These are phyloP conservation scores for Ptychoptera contaminata DNA, from an alignment of 2,888 invertebrate species.

Conservation along the genomic window DNA sequence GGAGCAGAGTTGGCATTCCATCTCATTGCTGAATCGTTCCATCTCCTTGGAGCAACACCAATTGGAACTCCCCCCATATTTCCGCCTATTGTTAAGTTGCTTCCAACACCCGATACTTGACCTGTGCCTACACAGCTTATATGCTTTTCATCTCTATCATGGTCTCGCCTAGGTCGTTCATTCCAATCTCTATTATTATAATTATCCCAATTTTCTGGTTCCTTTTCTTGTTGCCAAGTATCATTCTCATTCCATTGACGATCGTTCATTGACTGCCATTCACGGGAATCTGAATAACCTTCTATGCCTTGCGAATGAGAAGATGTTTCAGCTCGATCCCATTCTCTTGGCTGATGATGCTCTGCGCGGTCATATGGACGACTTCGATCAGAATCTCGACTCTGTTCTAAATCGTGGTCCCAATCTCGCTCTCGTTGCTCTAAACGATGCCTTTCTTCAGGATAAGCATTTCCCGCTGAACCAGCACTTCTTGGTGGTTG, in stretches of 20 bases:
- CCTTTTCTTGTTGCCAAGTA: neutral
- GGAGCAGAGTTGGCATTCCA: neutral
- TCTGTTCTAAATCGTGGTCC: constrained; percentile 1
- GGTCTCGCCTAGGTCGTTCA: constrained; percentile 11
- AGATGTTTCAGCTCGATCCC: neutral
- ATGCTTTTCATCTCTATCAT: constrained; percentile 10
- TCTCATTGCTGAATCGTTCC: neutral
- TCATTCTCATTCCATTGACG: constrained; percentile 11
- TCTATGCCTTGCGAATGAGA: neutral
- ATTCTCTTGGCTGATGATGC: neutral
- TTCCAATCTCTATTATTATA: constrained; percentile 21
- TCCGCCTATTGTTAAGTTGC: neutral
- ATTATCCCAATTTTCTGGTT: constrained; percentile 16
- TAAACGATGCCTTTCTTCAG: neutral
- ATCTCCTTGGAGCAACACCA: neutral
- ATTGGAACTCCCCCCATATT: neutral
- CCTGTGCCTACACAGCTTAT: constrained; percentile 11
- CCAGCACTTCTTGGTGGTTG: no score
- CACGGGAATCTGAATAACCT: constrained; percentile 14
- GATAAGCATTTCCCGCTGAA: no score
- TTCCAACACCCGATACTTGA: neutral
- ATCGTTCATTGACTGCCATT: constrained; percentile 12
- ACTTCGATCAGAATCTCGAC: neutral
- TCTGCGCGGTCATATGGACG: neutral
- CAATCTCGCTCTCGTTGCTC: constrained; percentile 10